phyloP scores from a whole-genome alignment of 1,140 invertebrate genomes.

The Lordiphosa mommai region DNA sequence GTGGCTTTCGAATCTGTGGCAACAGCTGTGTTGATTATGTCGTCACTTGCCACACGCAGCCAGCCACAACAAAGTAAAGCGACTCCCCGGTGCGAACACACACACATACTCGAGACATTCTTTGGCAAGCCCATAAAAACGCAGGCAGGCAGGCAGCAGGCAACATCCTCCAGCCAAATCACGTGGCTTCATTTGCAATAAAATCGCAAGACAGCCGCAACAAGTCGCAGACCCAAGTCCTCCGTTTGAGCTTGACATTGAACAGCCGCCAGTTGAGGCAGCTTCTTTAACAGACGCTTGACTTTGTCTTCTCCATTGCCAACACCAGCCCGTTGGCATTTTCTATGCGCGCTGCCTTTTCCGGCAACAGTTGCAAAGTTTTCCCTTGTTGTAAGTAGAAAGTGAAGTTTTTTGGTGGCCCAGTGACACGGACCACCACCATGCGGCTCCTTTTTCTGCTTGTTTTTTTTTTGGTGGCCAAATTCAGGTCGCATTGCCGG shows the following conservation, averaged over 20 bases:
- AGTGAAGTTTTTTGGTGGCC: constrained; percentile 49
- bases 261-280: constrained; percentile 7
- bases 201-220: constrained; percentile 14
- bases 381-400: constrained; percentile 30
- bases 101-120: constrained; percentile 7
- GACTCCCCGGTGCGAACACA: constrained; percentile 5
- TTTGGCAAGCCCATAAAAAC: constrained; percentile 34
- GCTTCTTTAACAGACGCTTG: constrained; percentile 4
- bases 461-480: constrained; percentile 15
- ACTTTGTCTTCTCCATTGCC: constrained; percentile 4
- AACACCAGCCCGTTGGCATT: background rate
- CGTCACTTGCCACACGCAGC: constrained; percentile 30
- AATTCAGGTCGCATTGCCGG: constrained; percentile 54
- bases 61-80: no score
- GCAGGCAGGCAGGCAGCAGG: background rate
- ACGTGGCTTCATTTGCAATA: constrained; percentile 28
- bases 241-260: constrained; percentile 24
- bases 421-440: constrained; percentile 52
- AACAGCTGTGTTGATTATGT: constrained; percentile 62
- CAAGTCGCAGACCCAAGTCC: constrained; percentile 27
- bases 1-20: constrained; percentile 8
- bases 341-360: background rate
- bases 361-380: constrained; percentile 61
- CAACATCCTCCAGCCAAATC: constrained; percentile 18
- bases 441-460: constrained; percentile 9